Base-by-base conservation (phyloP, 53 echinoderm and acorn worm genomes). In the Hippasteria phrygiana region DNA sequence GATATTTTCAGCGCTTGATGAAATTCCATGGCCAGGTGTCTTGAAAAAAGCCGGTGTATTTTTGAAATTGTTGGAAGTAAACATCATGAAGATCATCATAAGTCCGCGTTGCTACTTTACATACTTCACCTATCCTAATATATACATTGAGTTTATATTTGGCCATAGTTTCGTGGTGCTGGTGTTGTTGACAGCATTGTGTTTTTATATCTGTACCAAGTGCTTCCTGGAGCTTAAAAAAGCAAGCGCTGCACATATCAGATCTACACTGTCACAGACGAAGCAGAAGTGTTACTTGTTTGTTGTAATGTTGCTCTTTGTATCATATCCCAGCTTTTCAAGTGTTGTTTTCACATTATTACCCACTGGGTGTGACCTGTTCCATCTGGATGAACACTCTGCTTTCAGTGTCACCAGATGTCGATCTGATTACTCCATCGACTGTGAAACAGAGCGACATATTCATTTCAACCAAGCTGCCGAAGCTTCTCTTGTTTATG, bases 361-460 rank as follows among this genome's bases (percentile, higher is more conserved):
- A 50, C 92, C 94, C 11, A 29, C 62, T 12, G 73, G 90, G 7
- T 94, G 94, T 75, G 40, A 92, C 11, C 16, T 40, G 13, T 94
- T 92, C 46, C 55, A 64, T 43, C 33, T 94, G 9, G 87, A 89
- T 63, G 80, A 92, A 12, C 26, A 79, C 38, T 26, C 66, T 17
- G 33, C 13, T 0, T 11, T 26, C 1, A 51, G 40, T 24, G 45
- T 54, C 26, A 67, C 56, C 5, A 72, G 89, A 40, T 67, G 92
- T 20, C 62, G 92, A 37, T 80, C 87, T 28, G 90, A 94, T 62
- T 94, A 83, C 87, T 85, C 89, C 20, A 75, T 90, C 20, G 73
- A 81, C 28, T 94, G 94, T 55, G 22, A 71, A 20, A 76, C 32
- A 3, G 22, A 31, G 27, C 51, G 40, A 14, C 92, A 94, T 18